phyloP scores from a whole-genome alignment of 92 coral and sea anemone genomes.

The Actinostola sp. region DNA sequence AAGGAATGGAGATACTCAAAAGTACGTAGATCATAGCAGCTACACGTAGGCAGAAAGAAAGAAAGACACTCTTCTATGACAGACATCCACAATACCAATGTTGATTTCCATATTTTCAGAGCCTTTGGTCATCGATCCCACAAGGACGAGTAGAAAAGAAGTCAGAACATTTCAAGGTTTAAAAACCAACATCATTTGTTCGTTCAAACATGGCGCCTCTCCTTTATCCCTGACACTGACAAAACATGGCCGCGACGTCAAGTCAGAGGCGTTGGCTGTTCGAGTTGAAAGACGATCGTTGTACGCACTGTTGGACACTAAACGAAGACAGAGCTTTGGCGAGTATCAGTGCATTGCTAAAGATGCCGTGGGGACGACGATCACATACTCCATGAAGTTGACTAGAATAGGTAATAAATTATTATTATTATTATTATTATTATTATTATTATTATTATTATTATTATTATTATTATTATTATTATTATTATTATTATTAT shows the following conservation, averaged over 20 bases:
- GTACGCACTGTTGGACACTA: constrained; percentile 36
- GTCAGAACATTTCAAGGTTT: constrained; percentile 57
- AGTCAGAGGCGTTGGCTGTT: constrained; percentile 11
- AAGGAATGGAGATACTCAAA: too few species aligned
- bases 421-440: too few species aligned
- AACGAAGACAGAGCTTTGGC: constrained; percentile 37
- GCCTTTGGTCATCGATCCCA: constrained; percentile 37
- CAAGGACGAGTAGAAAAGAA: constrained; percentile 44
- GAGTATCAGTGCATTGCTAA: constrained; percentile 56
- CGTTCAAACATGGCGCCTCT: constrained; percentile 57
- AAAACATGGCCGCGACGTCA: constrained; percentile 21
- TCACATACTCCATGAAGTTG: constrained; percentile 42
- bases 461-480: too few species aligned
- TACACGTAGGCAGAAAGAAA: too few species aligned
- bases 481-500: too few species aligned
- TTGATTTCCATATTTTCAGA: constrained; percentile 25
- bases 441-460: too few species aligned
- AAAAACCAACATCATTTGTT: constrained; percentile 48
- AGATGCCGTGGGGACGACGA: constrained; percentile 43
- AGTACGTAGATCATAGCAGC: too few species aligned
- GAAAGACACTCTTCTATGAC: too few species aligned
- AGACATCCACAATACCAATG: too few species aligned
- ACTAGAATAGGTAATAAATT: constrained; percentile 44
- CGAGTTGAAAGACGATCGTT: constrained; percentile 24
- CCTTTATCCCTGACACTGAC: constrained; percentile 48